Conservation (phyloP, 2,888 invertebrate genomes). For the Torymus auratus region DNA sequence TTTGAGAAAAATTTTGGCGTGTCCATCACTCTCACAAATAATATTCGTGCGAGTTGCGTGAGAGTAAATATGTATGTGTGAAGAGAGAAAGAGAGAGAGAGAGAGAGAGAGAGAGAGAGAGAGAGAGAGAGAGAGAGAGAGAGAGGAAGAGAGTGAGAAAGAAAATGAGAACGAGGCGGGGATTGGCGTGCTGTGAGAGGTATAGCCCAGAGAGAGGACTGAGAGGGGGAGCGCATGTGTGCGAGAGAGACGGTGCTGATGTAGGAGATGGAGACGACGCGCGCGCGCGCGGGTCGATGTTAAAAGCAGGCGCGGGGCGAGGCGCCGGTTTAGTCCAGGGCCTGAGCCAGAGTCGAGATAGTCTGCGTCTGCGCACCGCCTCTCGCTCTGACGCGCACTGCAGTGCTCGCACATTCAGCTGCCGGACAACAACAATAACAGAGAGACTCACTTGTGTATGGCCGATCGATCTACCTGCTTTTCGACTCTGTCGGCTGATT, state of each 20-base stretch:
- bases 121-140: too few relatives aligned
- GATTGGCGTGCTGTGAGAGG: too few relatives aligned
- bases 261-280: constrained; percentile 51
- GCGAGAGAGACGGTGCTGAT: constrained; percentile 11
- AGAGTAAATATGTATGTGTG: neutral
- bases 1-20: neutral
- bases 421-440: constrained; percentile 19
- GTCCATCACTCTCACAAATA: neutral
- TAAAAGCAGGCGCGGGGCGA: constrained; percentile 68
- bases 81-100: neutral
- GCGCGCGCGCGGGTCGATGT: constrained; percentile 69
- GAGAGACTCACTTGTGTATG: neutral
- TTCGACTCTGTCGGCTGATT: too few relatives aligned
- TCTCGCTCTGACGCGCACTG: too few relatives aligned
- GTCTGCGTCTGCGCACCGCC: neutral
- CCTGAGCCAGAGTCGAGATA: constrained; percentile 52
- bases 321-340: constrained; percentile 61
- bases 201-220: neutral
- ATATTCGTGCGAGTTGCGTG: neutral
- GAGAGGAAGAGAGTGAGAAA: neutral
- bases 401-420: neutral
- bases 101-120: neutral
- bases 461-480: too few relatives aligned
- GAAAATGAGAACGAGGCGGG: neutral
- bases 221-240: constrained; percentile 10